Percentiles rank a stretch among this genome's conserved stretches.
Evolutionary conservation across 2,888 invertebrate genomes (phyloP).

Genomic region (Eumacrocentrus americanus): DNA sequence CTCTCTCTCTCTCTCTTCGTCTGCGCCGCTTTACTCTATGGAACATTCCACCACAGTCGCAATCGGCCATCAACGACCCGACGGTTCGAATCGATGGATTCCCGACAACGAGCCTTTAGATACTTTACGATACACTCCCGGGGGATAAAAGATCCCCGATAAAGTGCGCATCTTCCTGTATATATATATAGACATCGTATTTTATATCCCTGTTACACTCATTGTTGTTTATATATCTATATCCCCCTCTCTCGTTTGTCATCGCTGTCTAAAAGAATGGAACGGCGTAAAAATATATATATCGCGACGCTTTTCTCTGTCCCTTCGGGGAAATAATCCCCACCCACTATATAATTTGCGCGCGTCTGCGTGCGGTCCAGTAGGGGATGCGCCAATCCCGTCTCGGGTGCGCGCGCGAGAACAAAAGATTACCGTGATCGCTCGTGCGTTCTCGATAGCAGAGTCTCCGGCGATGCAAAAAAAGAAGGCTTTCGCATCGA

Average conservation of each 20-base stretch:
- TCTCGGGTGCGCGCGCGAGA: conserved; percentile 51
- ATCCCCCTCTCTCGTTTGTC: neutral
- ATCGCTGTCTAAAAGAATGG: too few relatives aligned
- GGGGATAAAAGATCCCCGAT: conserved; percentile 22
- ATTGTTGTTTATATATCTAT: neutral
- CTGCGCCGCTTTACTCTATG: conserved; percentile 16
- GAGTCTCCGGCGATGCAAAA: conserved; percentile 26
- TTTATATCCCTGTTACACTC: too few relatives aligned
- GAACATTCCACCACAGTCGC: conserved; percentile 23
- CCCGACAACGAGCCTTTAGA: conserved; percentile 55
- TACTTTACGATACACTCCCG: conserved; percentile 45
- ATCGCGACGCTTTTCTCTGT: too few relatives aligned
- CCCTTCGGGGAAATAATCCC: neutral
- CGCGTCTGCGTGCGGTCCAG: conserved; percentile 58
- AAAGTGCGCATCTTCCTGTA: conserved; percentile 24
- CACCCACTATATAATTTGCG: conserved; percentile 47
- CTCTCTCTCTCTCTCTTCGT: conserved; percentile 8
- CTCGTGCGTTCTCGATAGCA: conserved; percentile 26
- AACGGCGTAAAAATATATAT: too few relatives aligned
- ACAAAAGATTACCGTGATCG: conserved; percentile 52
- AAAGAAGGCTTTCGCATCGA: neutral
- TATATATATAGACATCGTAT: conserved; percentile 7
- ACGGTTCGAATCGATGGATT: conserved; percentile 58
- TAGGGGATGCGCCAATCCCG: conserved; percentile 54
- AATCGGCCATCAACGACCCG: conserved; percentile 37